Conservation (phyloP, 1,140 invertebrate genomes). For the Halyomorpha halys region DNA sequence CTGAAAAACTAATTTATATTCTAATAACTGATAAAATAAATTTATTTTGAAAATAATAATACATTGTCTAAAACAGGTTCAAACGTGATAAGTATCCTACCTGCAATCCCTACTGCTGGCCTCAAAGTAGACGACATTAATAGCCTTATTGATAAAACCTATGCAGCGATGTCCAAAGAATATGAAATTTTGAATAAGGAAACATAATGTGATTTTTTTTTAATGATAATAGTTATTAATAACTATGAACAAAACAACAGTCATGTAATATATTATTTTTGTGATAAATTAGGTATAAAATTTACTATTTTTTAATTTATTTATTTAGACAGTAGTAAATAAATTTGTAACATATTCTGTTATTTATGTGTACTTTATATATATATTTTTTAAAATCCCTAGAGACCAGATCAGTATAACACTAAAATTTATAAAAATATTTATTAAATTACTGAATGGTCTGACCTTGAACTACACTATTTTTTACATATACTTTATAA, state of each 20-base stretch:
- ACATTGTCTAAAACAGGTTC: constrained; percentile 41
- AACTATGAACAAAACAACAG: not conserved
- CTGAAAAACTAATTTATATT: too few species aligned
- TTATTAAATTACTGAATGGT: too few species aligned
- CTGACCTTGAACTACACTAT: too few species aligned
- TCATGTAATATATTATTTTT: not conserved
- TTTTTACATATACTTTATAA: too few species aligned
- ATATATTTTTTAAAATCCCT: too few species aligned
- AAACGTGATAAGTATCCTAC: constrained; percentile 57
- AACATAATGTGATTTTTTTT: not conserved
- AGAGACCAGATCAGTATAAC: too few species aligned
- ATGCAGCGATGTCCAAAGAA: constrained; percentile 50
- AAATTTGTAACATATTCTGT: not conserved
- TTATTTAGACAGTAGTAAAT: constrained; percentile 2
- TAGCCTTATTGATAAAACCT: constrained; percentile 51
- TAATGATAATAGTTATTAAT: too few species aligned
- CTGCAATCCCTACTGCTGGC: constrained; percentile 52
- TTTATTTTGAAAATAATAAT: too few species aligned
- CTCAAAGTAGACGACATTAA: constrained; percentile 51
- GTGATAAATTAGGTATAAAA: not conserved
- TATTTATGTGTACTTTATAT: too few species aligned
- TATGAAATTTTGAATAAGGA: constrained; percentile 31
- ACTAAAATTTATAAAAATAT: too few species aligned
- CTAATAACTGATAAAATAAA: too few species aligned
- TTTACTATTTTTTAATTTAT: not conserved